Conservation (phyloP, 64 coral and sea anemone genomes). For the Porites lutea region DNA sequence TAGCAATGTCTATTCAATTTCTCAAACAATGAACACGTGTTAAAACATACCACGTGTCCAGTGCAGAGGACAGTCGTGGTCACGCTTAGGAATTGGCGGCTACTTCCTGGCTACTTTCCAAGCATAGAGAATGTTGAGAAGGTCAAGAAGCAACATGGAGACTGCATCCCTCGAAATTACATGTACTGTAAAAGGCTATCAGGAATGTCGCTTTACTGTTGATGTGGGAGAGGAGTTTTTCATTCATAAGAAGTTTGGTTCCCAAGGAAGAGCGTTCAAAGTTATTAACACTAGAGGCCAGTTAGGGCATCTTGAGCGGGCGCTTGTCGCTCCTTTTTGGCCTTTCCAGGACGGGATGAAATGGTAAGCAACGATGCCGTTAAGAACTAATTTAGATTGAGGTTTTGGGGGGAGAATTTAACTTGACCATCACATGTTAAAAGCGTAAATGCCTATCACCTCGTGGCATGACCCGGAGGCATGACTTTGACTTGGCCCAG, state of each 20-base stretch:
- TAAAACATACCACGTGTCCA: not conserved
- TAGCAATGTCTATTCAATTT: not conserved
- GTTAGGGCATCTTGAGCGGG: slow-evolving; percentile 39
- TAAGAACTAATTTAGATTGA: not conserved
- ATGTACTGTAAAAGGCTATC: slow-evolving; percentile 53
- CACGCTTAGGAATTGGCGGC: not conserved
- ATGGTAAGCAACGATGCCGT: slow-evolving; percentile 37
- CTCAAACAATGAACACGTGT: not conserved
- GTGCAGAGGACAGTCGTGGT: not conserved
- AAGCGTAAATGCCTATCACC: not conserved
- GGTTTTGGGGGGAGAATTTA: not conserved
- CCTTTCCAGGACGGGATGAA: slow-evolving; percentile 36
- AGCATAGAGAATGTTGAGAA: not conserved
- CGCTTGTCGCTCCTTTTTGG: not conserved
- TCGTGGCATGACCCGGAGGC: not conserved
- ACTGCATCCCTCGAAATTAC: slow-evolving; percentile 4
- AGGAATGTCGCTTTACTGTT: slow-evolving; percentile 31
- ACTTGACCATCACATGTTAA: not conserved
- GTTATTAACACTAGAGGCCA: slow-evolving; percentile 43
- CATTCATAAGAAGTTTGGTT: slow-evolving; percentile 5
- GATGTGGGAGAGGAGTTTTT: slow-evolving; percentile 18
- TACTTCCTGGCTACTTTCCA: not conserved
- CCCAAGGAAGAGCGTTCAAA: slow-evolving; percentile 23
- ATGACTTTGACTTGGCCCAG: not conserved
- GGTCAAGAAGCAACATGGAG: not conserved